Base-by-base conservation (phyloP, 2,888 invertebrate species). In the Luperina testacea region DNA sequence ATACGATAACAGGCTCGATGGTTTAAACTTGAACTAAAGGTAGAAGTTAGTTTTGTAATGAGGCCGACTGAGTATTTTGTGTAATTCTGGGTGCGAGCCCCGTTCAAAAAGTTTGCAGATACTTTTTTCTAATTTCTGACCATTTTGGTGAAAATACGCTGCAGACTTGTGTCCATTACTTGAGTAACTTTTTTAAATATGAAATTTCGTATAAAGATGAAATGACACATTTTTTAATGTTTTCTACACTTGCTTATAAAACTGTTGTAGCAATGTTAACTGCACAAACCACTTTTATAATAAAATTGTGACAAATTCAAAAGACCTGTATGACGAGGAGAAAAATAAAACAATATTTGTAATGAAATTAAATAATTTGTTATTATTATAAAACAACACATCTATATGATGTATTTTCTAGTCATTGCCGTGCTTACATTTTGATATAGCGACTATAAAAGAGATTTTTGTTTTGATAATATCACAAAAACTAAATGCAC, bases 381-480 rank as follows among this genome's bases (percentile, higher is more conserved):
- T 96, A 95, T 96, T 96, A 95, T 95, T 95, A 94, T 93, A 95
- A 96, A 96, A 96, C 95, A 96, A 95, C 95, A 96, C 95, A 94
- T 94, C 92, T 93, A 91, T 93, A 92, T 92, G 91, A 95, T 96
- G 95, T 96, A 96, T 96, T 96, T 96, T 95, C 96, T 93, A 96
- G 96, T 96, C 96, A 96, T 95, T 93, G 91, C 92, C 90, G 92
- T 92, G 92, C 89, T 91, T 88, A 84, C 80, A 83, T 83, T 71
- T 83, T 81, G 75, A 78, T 87, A 87, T 78, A 82, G 87, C 84
- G 73, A 88, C 84, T 88, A 83, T 75, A 87, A 88, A 78, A 86
- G 72, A 85, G 78, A 78, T 82, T 75, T 86, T 85, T 83, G 85
- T 86, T 90, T 87, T 81, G 84, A 86, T 77, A 87, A 88, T 93